Evolutionary conservation across 2,113 vertebrate species (phyloP), one percentile per base, ranked within the genome.

Genomic region (Ameiurus melas): DNA sequence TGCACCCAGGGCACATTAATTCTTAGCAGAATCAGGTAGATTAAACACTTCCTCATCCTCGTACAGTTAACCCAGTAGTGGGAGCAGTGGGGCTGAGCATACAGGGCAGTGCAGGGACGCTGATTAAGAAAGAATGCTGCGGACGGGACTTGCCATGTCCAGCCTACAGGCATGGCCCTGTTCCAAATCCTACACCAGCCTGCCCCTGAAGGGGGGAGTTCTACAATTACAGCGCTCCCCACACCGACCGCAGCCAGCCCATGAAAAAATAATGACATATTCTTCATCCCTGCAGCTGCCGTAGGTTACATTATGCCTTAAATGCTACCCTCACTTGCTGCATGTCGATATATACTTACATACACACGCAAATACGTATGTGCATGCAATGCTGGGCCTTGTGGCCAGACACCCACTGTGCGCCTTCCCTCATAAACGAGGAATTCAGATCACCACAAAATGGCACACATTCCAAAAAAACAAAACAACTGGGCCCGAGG

Each of bases 131-230:
- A 84, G 77, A 60, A 71, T 83, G 73, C 85, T 89, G 80, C 33
- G 82, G 81, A 89, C 73, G 73, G 90, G 80, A 88, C 90, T 90
- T 85, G 83, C 16, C 83, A 89, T 90, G 90, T 88, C 85, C 78
- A 86, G 92, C 94, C 94, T 92, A 90, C 85, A 93, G 94, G 91
- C 91, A 94, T 95, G 93, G 94, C 93, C 39, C 87, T 16, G 33
- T 83, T 95, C 94, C 94, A 96, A 93, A 93, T 88, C 89, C 86
- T 88, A 91, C 86, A 89, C 75, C 77, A 92, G 80, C 39, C 86
- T 90, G 73, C 88, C 89, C 47, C 71, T n/a, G 57, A 85, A 88
- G 60, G 75, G 89, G 51, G 82, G 55, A 55, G 75, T 64, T 60
- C 79, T 62, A 87, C 66, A 89, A 86, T 91, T 90, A 80, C 80